Conservation (phyloP, 2,888 invertebrate species). For the Fragum sueziense region DNA sequence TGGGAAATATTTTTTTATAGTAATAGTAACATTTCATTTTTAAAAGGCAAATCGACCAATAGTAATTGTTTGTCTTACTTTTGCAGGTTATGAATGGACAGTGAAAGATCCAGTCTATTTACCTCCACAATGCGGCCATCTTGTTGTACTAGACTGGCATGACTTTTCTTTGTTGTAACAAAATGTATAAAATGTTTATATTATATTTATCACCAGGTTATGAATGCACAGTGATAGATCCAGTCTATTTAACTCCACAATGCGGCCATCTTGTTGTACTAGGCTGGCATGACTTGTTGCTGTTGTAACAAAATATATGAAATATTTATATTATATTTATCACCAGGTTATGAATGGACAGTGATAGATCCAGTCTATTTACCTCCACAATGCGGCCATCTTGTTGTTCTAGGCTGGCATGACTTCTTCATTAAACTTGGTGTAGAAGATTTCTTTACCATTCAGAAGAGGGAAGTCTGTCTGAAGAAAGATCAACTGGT, state of each 20-base stretch:
- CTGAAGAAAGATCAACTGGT: constrained; percentile 64
- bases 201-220: constrained; percentile 66
- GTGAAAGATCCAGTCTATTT: neutral
- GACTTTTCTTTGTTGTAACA: too few species aligned
- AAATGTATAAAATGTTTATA: too few species aligned
- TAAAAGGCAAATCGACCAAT: too few species aligned
- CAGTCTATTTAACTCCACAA: constrained; percentile 67
- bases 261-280: constrained; percentile 48
- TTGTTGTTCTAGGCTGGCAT: constrained; percentile 69
- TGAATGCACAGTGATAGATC: constrained; percentile 77
- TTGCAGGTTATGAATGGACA: neutral
- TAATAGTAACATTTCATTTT: too few species aligned
- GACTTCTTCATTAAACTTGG: constrained; percentile 77
- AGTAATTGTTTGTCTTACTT: too few species aligned
- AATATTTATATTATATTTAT: neutral
- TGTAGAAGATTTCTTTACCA: constrained; percentile 74
- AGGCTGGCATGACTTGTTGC: too few species aligned
- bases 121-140: constrained; percentile 24
- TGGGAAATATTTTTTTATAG: too few species aligned
- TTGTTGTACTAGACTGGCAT: constrained; percentile 69
- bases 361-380: constrained; percentile 76
- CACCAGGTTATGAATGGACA: constrained; percentile 78
- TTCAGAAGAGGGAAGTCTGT: constrained; percentile 60
- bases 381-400: constrained; percentile 35
- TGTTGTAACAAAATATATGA: too few species aligned